A percentile compares a stretch with the other conserved stretches of the same genome.
phyloP scores from a whole-genome alignment of 2,888 invertebrate genomes.

The Isotomurus palustris region DNA sequence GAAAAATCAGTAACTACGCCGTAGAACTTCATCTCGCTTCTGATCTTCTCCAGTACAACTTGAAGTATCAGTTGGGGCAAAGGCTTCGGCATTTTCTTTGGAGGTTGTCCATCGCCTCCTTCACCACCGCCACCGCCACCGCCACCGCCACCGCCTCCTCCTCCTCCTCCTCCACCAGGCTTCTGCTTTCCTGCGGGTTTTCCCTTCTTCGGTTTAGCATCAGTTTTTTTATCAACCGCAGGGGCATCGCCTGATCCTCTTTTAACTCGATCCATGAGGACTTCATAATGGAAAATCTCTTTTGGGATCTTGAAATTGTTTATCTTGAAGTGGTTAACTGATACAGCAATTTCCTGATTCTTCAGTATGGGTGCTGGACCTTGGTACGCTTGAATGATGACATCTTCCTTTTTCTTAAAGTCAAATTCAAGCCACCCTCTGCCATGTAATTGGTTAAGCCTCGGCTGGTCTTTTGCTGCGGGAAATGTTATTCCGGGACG shows the following conservation, averaged over 20 bases:
- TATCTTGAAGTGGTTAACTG: constrained; percentile 18
- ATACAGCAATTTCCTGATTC: not conserved
- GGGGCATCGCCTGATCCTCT: not conserved
- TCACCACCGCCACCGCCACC: not conserved
- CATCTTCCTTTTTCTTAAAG: constrained; percentile 7
- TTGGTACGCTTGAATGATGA: constrained; percentile 7
- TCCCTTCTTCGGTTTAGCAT: not conserved
- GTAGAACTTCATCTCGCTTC: not conserved
- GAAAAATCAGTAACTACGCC: constrained; percentile 13
- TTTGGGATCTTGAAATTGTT: constrained; percentile 7
- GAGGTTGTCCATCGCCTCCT: not conserved
- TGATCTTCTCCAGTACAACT: constrained; percentile 7
- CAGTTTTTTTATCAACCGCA: not conserved
- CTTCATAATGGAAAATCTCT: constrained; percentile 19
- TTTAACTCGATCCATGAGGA: constrained; percentile 10
- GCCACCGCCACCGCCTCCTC: not conserved
- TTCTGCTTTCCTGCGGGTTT: constrained; percentile 2
- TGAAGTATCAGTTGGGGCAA: constrained; percentile 12
- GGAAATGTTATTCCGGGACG: not conserved
- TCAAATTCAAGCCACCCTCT: constrained; percentile 7
- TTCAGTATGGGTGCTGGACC: not conserved
- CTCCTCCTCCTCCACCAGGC: not conserved
- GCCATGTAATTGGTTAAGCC: not conserved
- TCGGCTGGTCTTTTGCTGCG: not conserved
- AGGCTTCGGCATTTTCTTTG: constrained; percentile 14